phyloP scores from a whole-genome alignment of 2,888 invertebrate species.

The Caenorhabditis wallacei region DNA sequence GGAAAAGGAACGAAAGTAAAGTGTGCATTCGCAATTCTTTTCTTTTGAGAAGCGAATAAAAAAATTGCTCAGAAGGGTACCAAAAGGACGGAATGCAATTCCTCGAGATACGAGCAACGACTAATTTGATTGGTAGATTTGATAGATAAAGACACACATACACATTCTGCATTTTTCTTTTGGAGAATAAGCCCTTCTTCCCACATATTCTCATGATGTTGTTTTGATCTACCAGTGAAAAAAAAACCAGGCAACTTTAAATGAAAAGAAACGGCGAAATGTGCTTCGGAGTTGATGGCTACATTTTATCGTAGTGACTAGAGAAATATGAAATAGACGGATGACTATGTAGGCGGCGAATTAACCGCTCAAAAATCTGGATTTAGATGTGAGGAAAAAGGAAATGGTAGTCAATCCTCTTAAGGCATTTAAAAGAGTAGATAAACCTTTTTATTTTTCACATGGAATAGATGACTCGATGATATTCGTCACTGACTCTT shows the following conservation, averaged over 20 bases:
- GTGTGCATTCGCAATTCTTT: conserved; percentile 28
- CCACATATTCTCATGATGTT: conserved; percentile 29
- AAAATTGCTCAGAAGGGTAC: conserved; percentile 17
- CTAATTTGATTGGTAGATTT: conserved; percentile 31
- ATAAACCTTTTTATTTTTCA: conserved; percentile 8
- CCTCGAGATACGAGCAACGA: conserved; percentile 23
- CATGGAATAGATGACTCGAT: conserved; percentile 2
- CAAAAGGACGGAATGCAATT: conserved; percentile 25
- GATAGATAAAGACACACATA: conserved; percentile 15
- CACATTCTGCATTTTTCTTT: too few species aligned
- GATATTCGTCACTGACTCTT: conserved; percentile 10
- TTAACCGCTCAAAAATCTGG: conserved; percentile 23
- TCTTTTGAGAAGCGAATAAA: conserved; percentile 1
- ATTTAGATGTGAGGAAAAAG: background rate
- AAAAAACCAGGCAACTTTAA: background rate
- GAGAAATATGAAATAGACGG: background rate
- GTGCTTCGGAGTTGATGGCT: background rate
- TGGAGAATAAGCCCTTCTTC: background rate
- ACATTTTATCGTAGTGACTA: conserved; percentile 52
- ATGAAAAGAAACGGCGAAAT: background rate
- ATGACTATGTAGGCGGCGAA: conserved; percentile 16
- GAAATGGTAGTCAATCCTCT: background rate
- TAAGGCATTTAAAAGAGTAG: background rate
- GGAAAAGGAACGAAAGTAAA: conserved; percentile 32
- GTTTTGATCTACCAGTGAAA: conserved; percentile 25